phyloP scores from a whole-genome alignment of 2,888 invertebrate species.

The Melinaea marsaeus region DNA sequence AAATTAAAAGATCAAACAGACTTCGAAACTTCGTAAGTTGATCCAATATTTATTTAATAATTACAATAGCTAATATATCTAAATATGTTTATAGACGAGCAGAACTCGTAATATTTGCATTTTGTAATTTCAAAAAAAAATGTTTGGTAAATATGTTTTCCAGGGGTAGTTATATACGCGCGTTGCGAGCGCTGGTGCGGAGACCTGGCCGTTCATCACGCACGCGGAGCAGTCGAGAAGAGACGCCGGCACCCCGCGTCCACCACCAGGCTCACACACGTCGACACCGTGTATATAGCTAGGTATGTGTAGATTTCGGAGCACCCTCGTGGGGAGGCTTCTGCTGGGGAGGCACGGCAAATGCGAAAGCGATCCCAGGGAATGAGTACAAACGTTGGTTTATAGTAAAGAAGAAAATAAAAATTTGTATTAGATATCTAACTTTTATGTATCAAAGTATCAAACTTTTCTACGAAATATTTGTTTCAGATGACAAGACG shows the following conservation, averaged over 20 bases:
- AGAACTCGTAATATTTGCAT: too few relatives aligned
- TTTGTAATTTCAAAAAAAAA: too few relatives aligned
- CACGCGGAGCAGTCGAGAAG: slow-evolving; percentile 53
- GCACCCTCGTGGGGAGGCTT: neutral
- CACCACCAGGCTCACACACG: slow-evolving; percentile 63
- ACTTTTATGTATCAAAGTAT: neutral
- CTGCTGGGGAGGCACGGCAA: too few relatives aligned
- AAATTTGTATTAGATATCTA: too few relatives aligned
- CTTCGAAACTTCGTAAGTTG: too few relatives aligned
- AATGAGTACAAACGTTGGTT: too few relatives aligned
- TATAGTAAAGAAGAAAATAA: too few relatives aligned
- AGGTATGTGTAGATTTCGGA: slow-evolving; percentile 55
- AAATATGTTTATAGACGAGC: too few relatives aligned
- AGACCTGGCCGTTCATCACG: slow-evolving; percentile 69
- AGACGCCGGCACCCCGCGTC: slow-evolving; percentile 51
- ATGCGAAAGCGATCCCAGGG: too few relatives aligned
- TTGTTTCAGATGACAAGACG: slow-evolving; percentile 69
- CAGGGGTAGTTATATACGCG: slow-evolving; percentile 72
- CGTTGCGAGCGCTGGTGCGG: slow-evolving; percentile 73
- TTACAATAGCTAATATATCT: too few relatives aligned
- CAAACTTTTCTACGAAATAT: neutral
- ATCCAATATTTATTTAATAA: too few relatives aligned
- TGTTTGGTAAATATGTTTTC: neutral
- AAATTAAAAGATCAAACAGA: too few relatives aligned
- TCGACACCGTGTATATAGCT: slow-evolving; percentile 79